Conservation (phyloP, 2,888 invertebrate genomes). For the Eupeodes luniger region DNA sequence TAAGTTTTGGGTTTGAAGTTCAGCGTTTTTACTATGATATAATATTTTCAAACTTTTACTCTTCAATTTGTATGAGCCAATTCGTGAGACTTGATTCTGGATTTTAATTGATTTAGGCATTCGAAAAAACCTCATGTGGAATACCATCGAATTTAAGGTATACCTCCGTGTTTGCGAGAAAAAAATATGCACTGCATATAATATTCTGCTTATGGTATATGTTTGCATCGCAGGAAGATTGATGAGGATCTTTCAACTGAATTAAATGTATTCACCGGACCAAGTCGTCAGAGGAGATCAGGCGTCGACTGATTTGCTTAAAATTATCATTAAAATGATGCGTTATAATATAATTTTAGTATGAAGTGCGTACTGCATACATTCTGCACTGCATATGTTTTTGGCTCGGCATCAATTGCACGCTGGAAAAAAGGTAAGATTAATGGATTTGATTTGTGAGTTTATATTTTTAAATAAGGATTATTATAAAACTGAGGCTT, state of each 20-base stretch:
- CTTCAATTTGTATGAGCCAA: background rate
- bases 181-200: background rate
- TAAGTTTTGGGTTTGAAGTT: too few species aligned
- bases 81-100: background rate
- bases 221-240: constrained; percentile 37
- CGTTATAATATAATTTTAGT: constrained; percentile 18
- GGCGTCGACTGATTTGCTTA: constrained; percentile 69
- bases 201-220: constrained; percentile 2
- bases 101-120: background rate
- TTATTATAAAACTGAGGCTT: too few species aligned
- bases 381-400: background rate
- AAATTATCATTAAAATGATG: constrained; percentile 51
- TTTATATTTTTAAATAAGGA: too few species aligned
- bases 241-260: constrained; percentile 72
- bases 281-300: constrained; percentile 48
- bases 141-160: constrained; percentile 20
- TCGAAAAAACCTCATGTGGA: constrained; percentile 43
- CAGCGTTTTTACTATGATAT: too few species aligned
- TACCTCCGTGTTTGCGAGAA: constrained; percentile 36
- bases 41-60: too few species aligned
- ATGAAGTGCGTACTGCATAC: background rate
- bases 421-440: too few species aligned
- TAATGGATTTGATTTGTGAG: too few species aligned
- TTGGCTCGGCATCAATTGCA: too few species aligned
- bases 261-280: constrained; percentile 70